A percentile compares a stretch with the other conserved stretches of the same genome.
Evolutionary conservation across 2,888 invertebrate genomes (phyloP).

Genomic region (Escarpia spicata): DNA sequence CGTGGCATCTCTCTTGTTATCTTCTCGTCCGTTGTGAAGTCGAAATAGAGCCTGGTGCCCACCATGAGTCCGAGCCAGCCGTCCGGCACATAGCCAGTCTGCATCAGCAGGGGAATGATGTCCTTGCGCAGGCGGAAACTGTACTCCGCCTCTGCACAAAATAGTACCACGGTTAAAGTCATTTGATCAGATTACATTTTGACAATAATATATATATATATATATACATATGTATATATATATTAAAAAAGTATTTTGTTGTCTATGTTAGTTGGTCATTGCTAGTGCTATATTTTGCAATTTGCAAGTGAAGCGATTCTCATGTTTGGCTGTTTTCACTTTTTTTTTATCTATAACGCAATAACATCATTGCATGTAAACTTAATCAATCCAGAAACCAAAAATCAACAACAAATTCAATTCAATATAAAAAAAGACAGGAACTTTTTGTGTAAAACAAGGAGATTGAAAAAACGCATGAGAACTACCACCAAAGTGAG

Average conservation of each 20-base stretch:
- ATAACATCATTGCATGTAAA: no score
- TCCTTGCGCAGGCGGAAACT: constrained; percentile 58
- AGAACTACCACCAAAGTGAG: no score
- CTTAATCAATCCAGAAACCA: no score
- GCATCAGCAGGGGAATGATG: constrained; percentile 59
- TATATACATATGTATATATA: not conserved
- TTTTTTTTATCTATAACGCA: no score
- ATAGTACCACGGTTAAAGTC: not conserved
- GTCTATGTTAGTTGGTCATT: no score
- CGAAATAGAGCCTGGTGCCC: constrained; percentile 60
- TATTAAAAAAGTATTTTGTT: not conserved
- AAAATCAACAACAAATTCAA: no score
- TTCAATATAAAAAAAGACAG: no score
- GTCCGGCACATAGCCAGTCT: constrained; percentile 58
- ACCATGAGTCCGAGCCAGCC: constrained; percentile 64
- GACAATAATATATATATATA: not conserved
- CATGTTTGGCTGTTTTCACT: no score
- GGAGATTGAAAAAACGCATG: no score
- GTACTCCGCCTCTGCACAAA: constrained; percentile 61
- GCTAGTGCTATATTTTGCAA: no score
- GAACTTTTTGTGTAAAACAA: no score
- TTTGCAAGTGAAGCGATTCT: no score
- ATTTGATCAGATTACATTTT: not conserved
- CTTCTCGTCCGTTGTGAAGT: constrained; percentile 50
- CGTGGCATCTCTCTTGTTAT: constrained; percentile 49